Evolutionary conservation across 2,888 invertebrate species (phyloP).

Genomic region (Latrodectus hesperus): DNA sequence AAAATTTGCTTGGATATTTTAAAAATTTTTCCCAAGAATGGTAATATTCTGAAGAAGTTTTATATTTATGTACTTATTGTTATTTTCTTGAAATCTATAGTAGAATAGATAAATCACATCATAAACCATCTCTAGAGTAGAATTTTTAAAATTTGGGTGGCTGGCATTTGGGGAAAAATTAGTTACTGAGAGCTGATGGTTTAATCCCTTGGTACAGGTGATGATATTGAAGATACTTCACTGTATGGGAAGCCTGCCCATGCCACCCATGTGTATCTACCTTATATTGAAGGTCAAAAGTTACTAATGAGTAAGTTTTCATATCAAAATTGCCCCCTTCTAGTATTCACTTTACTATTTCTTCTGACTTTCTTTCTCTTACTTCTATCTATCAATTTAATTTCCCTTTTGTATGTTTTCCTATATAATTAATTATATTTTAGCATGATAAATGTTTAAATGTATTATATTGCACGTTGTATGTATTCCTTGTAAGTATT

Average conservation of each 20-base stretch:
- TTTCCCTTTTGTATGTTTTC: conserved; percentile 21
- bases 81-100: no score
- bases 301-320: conserved; percentile 84
- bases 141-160: conserved; percentile 54
- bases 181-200: conserved; percentile 65
- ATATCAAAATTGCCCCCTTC: conserved; percentile 69
- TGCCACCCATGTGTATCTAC: conserved; percentile 87
- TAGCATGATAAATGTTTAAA: conserved; percentile 14
- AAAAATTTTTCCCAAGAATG: no score
- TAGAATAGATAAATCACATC: no score
- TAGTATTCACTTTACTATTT: conserved; percentile 63
- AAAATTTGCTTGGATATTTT: no score
- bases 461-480: conserved; percentile 6
- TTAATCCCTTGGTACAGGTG: conserved; percentile 72
- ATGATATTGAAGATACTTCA: conserved; percentile 76
- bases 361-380: conserved; percentile 50
- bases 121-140: neutral
- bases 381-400: conserved; percentile 41
- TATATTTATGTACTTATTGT: no score
- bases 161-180: conserved; percentile 32
- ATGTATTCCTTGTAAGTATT: conserved; percentile 8
- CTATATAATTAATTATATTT: conserved; percentile 37
- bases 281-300: conserved; percentile 86
- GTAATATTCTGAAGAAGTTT: no score
- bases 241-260: conserved; percentile 83